phyloP scores from a whole-genome alignment of 2,113 vertebrate species.

The Butorides virescens region DNA sequence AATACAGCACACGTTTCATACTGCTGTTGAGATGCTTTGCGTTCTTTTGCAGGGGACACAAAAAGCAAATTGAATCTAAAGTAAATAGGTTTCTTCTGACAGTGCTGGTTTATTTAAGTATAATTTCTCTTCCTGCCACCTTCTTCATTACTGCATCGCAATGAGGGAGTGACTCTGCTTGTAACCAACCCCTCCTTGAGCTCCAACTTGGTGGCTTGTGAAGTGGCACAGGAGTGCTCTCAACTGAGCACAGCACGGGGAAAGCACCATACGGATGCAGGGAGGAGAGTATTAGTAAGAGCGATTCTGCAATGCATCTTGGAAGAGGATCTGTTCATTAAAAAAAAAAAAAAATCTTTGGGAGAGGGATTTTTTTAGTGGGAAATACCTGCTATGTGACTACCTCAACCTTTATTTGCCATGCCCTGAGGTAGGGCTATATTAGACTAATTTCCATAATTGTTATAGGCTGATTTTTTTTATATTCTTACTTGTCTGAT shows the following conservation, averaged over 20 bases:
- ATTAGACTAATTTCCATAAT: not conserved
- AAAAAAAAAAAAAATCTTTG: not conserved
- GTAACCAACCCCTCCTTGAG: not conserved
- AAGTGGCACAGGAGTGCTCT: fast-evolving
- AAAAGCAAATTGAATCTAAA: slow-evolving; percentile 31
- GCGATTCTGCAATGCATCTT: not conserved
- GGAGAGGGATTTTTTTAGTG: not conserved
- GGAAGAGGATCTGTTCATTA: not conserved
- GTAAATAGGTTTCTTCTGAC: slow-evolving; percentile 23
- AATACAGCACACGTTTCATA: not conserved
- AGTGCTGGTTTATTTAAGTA: slow-evolving; percentile 6
- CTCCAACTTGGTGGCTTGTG: not conserved
- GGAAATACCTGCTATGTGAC: fast-evolving
- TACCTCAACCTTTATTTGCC: not conserved
- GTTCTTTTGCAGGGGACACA: not conserved
- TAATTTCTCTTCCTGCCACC: not conserved
- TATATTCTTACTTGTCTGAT: not conserved
- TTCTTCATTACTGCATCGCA: not conserved
- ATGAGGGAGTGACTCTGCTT: not conserved
- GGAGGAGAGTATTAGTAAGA: not conserved
- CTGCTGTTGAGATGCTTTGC: fast-evolving
- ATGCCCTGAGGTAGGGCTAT: not conserved
- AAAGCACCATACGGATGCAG: not conserved
- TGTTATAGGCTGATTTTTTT: not conserved
- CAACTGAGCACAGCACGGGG: not conserved